Evolutionary conservation across 2,113 vertebrate genomes (phyloP).

Genomic region (Hoplias malabaricus): DNA sequence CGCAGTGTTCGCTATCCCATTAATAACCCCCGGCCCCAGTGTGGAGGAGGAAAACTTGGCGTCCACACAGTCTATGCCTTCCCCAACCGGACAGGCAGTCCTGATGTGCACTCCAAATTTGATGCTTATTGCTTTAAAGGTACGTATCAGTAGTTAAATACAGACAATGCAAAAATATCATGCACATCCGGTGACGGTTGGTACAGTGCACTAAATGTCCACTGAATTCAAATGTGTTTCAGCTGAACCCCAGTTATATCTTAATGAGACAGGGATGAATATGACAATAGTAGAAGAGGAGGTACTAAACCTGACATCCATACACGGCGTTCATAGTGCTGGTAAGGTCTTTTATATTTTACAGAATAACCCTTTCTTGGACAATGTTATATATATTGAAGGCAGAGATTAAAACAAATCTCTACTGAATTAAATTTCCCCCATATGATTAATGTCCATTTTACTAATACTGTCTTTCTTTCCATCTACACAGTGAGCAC

Average conservation of each 20-base stretch:
- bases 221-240: not conserved
- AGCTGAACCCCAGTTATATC: conserved; percentile 56
- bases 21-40: conserved; percentile 75
- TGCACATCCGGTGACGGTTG: no score
- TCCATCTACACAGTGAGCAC: conserved; percentile 67
- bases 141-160: conserved; percentile 53
- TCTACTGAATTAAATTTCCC: no score
- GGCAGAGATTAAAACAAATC: no score
- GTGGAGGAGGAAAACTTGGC: conserved; percentile 79
- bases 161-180: not conserved
- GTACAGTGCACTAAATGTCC: no score
- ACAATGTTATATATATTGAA: no score
- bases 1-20: conserved; percentile 88
- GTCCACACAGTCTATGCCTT: conserved; percentile 83
- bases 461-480: conserved; percentile 41
- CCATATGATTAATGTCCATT: not conserved
- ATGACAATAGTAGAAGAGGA: conserved; percentile 61
- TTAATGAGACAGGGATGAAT: conserved; percentile 68
- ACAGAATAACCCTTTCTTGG: not conserved
- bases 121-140: conserved; percentile 92
- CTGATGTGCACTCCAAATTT: conserved; percentile 72
- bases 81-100: conserved; percentile 81
- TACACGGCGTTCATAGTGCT: conserved; percentile 54
- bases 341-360: conserved; percentile 53
- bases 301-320: conserved; percentile 58